Base-by-base conservation (phyloP, 2,113 vertebrate genomes). In the Clarias macrocephalus region DNA sequence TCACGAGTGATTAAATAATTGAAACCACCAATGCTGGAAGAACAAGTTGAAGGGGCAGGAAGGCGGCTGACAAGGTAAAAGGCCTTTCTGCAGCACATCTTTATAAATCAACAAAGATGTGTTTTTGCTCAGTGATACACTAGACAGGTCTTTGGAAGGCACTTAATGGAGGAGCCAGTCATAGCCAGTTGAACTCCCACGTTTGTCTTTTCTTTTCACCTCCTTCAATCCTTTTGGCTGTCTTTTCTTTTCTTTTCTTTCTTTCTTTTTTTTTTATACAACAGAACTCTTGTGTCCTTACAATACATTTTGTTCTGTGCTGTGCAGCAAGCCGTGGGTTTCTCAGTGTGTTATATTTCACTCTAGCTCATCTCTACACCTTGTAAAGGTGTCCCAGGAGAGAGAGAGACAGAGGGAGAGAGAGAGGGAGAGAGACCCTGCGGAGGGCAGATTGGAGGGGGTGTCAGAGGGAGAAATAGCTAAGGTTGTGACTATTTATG, bases 301-400 rank as follows among this genome's bases (percentile, higher is more conserved):
- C 88, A 85, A 82, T 85, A 80, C 65, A 63, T 88, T 88, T 88
- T 88, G 25, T 89, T 77, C 89, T 87, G 89, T 88, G 87, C 92
- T 72, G 21, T 87, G 91, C 91, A 93, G 89, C 86, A 87, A 92
- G 90, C 92, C 93, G 92, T 92, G 91, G 93, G 92, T 93, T 92
- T 88, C 86, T 86, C 70, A 91, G 68, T 88, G 92, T 92, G 94
- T 93, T 94, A 92, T 90, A 94, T 93, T 92, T 93, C 94, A 94
- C 93, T 92, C 92, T 91, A 91, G 90, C 93, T 91, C 94, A 94
- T 95, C 92, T 89, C 91, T 93, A 93, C 93, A 93, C 92, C 95
- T 94, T 94, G 93, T 93, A 93, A 93, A 94, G 91, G 91, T 88
- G 90, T 91, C 93, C 87, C 88, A 28, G 76, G 93, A 93, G 93